phyloP scores from a whole-genome alignment of 2,888 invertebrate species.

The Trissoscelio sp. region DNA sequence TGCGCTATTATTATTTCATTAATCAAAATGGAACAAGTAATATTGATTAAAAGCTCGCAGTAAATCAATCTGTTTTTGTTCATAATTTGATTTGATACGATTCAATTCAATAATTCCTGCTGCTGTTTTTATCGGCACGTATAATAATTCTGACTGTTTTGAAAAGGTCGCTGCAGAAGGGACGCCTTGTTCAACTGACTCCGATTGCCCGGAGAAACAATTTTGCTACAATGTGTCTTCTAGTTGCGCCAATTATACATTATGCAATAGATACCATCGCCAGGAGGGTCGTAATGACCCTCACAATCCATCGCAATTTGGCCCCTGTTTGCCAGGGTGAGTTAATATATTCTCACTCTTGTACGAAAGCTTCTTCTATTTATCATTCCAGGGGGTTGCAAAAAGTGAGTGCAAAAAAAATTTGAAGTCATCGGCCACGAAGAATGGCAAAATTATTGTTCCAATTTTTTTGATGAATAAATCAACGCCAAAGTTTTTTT shows the following conservation, averaged over 20 bases:
- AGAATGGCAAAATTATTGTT: constrained; percentile 6
- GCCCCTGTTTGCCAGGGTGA: constrained; percentile 67
- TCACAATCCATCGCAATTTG: constrained; percentile 69
- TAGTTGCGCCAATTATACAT: constrained; percentile 69
- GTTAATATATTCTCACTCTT: constrained; percentile 54
- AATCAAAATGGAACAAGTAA: constrained; percentile 12
- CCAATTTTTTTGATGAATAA: constrained; percentile 2
- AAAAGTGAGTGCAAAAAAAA: constrained; percentile 32
- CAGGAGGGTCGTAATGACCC: constrained; percentile 64
- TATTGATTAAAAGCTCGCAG: neutral
- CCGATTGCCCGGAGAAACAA: constrained; percentile 68
- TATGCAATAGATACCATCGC: constrained; percentile 69
- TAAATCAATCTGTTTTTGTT: too few relatives aligned
- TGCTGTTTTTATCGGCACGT: constrained; percentile 15
- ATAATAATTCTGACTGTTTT: constrained; percentile 40
- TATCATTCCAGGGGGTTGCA: constrained; percentile 45
- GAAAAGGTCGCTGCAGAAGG: constrained; percentile 62
- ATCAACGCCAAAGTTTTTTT: too few relatives aligned
- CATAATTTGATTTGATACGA: too few relatives aligned
- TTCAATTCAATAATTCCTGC: too few relatives aligned
- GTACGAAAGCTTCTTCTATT: constrained; percentile 38
- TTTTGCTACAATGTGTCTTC: constrained; percentile 69
- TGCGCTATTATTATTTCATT: constrained; percentile 10
- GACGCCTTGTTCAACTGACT: constrained; percentile 62
- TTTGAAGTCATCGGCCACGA: constrained; percentile 8